Percentiles rank a stretch among this genome's conserved stretches.
phyloP scores from a whole-genome alignment of 53 echinoderm and acorn worm genomes.

The Holothuria scabra region DNA sequence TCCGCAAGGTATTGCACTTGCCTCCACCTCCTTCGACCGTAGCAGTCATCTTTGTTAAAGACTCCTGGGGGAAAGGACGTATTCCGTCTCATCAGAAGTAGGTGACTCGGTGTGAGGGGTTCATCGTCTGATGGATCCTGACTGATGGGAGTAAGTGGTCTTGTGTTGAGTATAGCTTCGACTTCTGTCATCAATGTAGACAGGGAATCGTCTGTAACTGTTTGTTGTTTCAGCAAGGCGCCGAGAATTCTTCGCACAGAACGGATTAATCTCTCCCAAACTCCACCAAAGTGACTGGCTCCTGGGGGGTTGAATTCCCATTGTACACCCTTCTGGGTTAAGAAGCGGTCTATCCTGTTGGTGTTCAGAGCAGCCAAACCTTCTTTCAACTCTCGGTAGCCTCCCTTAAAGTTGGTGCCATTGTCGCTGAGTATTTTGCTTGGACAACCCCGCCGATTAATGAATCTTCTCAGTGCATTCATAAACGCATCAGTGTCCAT shows the following conservation, averaged over 20 bases:
- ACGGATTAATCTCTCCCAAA: constrained; percentile 71
- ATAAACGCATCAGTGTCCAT: constrained; percentile 4
- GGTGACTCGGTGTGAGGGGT: constrained; percentile 69
- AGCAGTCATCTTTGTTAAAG: constrained; percentile 53
- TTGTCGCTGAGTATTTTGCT: constrained; percentile 53
- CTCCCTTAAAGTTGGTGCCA: constrained; percentile 52
- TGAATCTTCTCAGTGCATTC: too few relatives aligned
- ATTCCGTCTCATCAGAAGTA: constrained; percentile 51
- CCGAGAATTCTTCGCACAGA: constrained; percentile 51
- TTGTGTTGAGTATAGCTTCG: constrained; percentile 65
- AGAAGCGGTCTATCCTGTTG: constrained; percentile 33
- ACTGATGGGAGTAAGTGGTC: constrained; percentile 64
- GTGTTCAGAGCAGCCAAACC: constrained; percentile 21
- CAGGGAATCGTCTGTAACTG: constrained; percentile 54
- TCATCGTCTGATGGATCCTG: constrained; percentile 58
- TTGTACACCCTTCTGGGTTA: constrained; percentile 52
- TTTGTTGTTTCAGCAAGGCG: constrained; percentile 47
- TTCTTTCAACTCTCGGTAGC: background rate
- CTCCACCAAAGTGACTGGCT: constrained; percentile 67
- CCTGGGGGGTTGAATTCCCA: constrained; percentile 74
- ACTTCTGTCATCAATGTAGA: constrained; percentile 69
- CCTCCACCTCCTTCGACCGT: constrained; percentile 63
- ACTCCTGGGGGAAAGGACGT: constrained; percentile 47
- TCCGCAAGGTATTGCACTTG: too few relatives aligned
- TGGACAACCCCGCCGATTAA: too few relatives aligned